Conservation (phyloP, 2,888 invertebrate genomes). For the Clivina fossor region DNA sequence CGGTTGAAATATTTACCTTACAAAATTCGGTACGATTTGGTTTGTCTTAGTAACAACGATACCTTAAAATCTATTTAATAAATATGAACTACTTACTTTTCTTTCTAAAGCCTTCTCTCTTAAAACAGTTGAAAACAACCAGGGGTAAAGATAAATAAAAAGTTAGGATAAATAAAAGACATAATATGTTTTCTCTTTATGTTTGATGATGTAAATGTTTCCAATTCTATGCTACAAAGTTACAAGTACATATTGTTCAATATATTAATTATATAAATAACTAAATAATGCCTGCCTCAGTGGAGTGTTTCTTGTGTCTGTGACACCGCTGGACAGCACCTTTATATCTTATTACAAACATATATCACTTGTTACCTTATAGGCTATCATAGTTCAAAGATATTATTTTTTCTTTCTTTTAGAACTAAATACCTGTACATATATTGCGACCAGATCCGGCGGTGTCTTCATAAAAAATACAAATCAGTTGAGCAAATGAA, state of each 20-base stretch:
- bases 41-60: not conserved
- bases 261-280: constrained; percentile 31
- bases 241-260: constrained; percentile 32
- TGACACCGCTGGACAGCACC: constrained; percentile 34
- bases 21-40: not conserved
- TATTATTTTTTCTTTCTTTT: too few species aligned
- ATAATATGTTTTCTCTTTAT: constrained; percentile 27
- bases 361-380: constrained; percentile 32
- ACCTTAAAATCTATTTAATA: too few species aligned
- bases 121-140: not conserved
- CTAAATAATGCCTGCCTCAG: constrained; percentile 32
- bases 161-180: constrained; percentile 4
- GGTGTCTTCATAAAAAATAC: constrained; percentile 33
- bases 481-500: constrained; percentile 34
- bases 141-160: not conserved
- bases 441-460: constrained; percentile 32
- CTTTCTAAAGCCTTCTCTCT: not conserved
- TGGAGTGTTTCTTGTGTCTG: constrained; percentile 30
- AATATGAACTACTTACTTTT: too few species aligned
- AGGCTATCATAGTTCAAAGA: constrained; percentile 30
- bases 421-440: constrained; percentile 31
- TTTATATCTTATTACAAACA: constrained; percentile 32
- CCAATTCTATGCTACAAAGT: constrained; percentile 29
- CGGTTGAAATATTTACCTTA: constrained; percentile 36
- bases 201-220: constrained; percentile 31